Conservation (phyloP, 2,797 vertebrate genomes). For the Alfaro cultratus region DNA sequence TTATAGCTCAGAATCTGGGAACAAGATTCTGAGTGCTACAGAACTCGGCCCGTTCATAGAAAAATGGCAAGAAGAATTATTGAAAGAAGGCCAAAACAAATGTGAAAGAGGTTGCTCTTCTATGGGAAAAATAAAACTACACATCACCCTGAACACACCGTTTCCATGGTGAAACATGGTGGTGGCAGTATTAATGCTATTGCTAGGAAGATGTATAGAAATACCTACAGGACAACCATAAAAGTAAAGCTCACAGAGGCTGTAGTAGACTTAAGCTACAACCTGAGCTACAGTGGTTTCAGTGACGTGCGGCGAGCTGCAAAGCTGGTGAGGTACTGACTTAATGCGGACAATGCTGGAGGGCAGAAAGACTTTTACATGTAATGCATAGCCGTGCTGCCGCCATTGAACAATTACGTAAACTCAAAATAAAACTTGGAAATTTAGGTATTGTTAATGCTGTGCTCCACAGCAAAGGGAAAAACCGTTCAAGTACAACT, state of each 20-base stretch:
- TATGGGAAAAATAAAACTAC: neutral
- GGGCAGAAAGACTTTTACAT: too few relatives aligned
- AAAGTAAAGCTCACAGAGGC: neutral
- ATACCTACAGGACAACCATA: neutral
- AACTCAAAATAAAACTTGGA: too few relatives aligned
- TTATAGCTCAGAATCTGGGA: too few relatives aligned
- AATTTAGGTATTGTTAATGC: too few relatives aligned
- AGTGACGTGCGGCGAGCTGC: too few relatives aligned
- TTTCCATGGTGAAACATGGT: neutral
- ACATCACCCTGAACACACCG: neutral
- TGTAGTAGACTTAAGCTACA: neutral
- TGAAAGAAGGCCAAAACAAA: neutral
- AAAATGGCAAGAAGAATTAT: neutral
- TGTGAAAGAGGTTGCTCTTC: neutral
- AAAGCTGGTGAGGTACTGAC: too few relatives aligned
- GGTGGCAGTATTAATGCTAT: neutral
- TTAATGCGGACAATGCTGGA: too few relatives aligned
- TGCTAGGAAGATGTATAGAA: neutral
- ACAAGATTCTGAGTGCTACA: too few relatives aligned
- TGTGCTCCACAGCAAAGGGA: too few relatives aligned
- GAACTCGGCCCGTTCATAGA: neutral
- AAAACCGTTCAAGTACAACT: too few relatives aligned
- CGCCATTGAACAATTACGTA: too few relatives aligned
- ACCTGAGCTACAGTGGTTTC: neutral
- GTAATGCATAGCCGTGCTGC: too few relatives aligned